A percentile compares a stretch with the other conserved stretches of the same genome.
Conservation (phyloP, 2,888 invertebrate genomes). For the Tachystola acroxantha region DNA sequence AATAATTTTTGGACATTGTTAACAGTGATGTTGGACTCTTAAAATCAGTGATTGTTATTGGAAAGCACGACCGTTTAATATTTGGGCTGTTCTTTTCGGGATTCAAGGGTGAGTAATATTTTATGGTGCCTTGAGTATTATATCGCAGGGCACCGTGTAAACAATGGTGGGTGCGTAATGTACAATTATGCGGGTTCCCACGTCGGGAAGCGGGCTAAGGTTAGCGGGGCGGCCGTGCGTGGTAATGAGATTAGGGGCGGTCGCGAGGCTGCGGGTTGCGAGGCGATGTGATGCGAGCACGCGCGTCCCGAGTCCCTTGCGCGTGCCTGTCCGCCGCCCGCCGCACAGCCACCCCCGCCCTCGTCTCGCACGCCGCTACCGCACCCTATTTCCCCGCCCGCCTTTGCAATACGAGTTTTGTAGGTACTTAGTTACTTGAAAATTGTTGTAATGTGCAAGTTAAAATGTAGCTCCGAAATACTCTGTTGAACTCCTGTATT, state of each 20-base stretch:
- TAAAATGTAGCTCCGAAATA: not conserved
- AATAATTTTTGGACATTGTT: slow-evolving; percentile 46
- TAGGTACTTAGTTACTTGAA: slow-evolving; percentile 3
- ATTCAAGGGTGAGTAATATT: slow-evolving; percentile 16
- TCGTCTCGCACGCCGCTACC: slow-evolving; percentile 14
- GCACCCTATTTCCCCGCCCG: slow-evolving; percentile 33
- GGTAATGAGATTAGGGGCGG: slow-evolving; percentile 55
- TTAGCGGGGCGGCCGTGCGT: slow-evolving; percentile 43
- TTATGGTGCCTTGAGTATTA: slow-evolving; percentile 1
- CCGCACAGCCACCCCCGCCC: slow-evolving; percentile 22
- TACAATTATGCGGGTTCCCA: slow-evolving; percentile 33
- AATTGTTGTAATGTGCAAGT: slow-evolving; percentile 5
- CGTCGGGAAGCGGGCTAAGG: slow-evolving; percentile 46
- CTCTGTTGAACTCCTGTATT: not conserved
- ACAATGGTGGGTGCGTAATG: slow-evolving; percentile 13
- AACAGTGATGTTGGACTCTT: slow-evolving; percentile 36
- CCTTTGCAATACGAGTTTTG: slow-evolving; percentile 24
- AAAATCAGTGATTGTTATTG: slow-evolving; percentile 33
- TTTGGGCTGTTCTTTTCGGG: slow-evolving; percentile 16
- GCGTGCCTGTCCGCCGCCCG: slow-evolving; percentile 12
- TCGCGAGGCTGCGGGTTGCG: slow-evolving; percentile 22
- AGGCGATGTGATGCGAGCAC: slow-evolving; percentile 25
- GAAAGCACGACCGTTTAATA: slow-evolving; percentile 19
- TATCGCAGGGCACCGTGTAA: slow-evolving; percentile 6
- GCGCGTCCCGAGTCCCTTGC: slow-evolving; percentile 20